Evolutionary conservation across 1,140 invertebrate genomes (phyloP).

Genomic region (Dendrolimus kikuchii): DNA sequence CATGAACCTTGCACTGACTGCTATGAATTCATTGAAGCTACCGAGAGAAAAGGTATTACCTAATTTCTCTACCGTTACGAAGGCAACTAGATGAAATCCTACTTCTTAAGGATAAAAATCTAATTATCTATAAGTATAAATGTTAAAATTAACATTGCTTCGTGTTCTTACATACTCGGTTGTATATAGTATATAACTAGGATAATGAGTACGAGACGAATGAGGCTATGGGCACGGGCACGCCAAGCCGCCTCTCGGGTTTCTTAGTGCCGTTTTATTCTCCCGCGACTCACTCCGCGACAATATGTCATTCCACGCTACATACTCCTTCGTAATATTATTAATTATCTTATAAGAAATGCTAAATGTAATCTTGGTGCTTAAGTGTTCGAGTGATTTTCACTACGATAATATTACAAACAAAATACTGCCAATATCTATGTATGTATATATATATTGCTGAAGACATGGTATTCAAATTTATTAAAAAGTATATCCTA

Average conservation of each 20-base stretch:
- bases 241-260: slow-evolving; percentile 2
- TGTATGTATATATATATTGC: slow-evolving; percentile 45
- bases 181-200: slow-evolving; percentile 19
- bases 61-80: slow-evolving; percentile 67
- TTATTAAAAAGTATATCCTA: slow-evolving; percentile 68
- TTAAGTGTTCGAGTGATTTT: slow-evolving; percentile 45
- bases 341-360: slow-evolving; percentile 42
- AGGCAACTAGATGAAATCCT: slow-evolving; percentile 71
- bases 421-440: slow-evolving; percentile 46
- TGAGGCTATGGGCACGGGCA: not conserved
- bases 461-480: slow-evolving; percentile 53
- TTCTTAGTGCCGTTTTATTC: slow-evolving; percentile 54
- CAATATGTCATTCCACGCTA: slow-evolving; percentile 22
- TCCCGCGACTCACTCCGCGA: slow-evolving; percentile 8
- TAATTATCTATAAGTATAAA: slow-evolving; percentile 57
- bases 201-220: slow-evolving; percentile 1
- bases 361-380: slow-evolving; percentile 55
- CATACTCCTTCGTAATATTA: slow-evolving; percentile 33
- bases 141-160: slow-evolving; percentile 72
- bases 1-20: no score
- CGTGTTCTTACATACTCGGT: slow-evolving; percentile 47
- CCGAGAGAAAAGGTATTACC: slow-evolving; percentile 65
- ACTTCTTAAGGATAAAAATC: slow-evolving; percentile 68
- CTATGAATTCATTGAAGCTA: slow-evolving; percentile 44
- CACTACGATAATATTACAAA: slow-evolving; percentile 43